A percentile compares a stretch with the other conserved stretches of the same genome.
phyloP scores from a whole-genome alignment of 2,113 vertebrate species.

The Takifugu bimaculatus region DNA sequence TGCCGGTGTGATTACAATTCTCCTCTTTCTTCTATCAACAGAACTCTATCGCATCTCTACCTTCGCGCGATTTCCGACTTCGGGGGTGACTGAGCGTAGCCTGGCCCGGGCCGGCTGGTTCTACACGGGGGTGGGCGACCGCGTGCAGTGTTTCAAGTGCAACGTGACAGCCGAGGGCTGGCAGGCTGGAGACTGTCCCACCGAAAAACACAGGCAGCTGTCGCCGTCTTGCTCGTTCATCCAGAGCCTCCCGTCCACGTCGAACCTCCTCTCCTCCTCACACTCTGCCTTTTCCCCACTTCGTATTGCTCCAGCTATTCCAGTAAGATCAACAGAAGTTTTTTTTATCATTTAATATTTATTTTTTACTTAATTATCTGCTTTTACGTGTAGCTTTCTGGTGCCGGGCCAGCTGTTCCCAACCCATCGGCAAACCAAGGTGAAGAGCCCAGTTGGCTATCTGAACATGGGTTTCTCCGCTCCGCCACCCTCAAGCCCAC shows the following conservation, averaged over 20 bases:
- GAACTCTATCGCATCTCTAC: conserved; percentile 94
- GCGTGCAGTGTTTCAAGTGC: conserved; percentile 91
- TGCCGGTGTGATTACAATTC: not conserved
- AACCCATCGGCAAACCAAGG: conserved; percentile 56
- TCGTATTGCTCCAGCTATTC: conserved; percentile 60
- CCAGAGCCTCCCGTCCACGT: conserved; percentile 75
- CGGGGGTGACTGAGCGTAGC: conserved; percentile 83
- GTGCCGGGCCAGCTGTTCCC: conserved; percentile 40
- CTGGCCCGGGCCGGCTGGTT: conserved; percentile 94
- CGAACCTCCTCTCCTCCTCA: conserved; percentile 75
- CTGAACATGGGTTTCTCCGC: conserved; percentile 80
- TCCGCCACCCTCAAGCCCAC: conserved; percentile 76
- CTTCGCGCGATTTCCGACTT: conserved; percentile 81
- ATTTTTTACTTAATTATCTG: not conserved
- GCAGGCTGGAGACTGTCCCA: conserved; percentile 87
- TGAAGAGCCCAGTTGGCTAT: conserved; percentile 78
- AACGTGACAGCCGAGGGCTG: conserved; percentile 87
- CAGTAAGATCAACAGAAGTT: conserved; percentile 42
- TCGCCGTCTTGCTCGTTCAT: conserved; percentile 88
- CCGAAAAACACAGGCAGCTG: conserved; percentile 85
- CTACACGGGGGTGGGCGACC: conserved; percentile 87
- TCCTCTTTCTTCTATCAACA: conserved; percentile 49
- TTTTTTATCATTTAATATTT: not conserved
- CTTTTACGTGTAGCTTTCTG: conserved; percentile 44
- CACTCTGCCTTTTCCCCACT: conserved; percentile 77